These are phyloP conservation scores for Dorcus hopei DNA, from an alignment of 2,888 invertebrate species.

Conservation along the genomic window DNA sequence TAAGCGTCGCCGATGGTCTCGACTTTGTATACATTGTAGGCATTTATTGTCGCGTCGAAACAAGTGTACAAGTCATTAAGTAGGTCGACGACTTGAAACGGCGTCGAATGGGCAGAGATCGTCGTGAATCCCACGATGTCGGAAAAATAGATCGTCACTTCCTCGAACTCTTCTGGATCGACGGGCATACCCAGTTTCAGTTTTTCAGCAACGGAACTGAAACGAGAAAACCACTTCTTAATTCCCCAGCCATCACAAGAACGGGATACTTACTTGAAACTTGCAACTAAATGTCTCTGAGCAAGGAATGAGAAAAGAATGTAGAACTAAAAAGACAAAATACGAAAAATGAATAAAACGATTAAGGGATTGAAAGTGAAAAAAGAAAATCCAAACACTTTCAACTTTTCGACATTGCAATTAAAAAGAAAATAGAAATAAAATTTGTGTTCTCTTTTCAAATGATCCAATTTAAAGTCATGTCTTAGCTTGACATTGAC, in stretches of 20 bases:
- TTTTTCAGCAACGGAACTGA: constrained; percentile 88
- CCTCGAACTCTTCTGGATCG: constrained; percentile 88
- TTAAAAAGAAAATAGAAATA: too few relatives aligned
- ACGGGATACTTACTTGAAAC: neutral
- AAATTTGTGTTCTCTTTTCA: too few relatives aligned
- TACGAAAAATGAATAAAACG: neutral
- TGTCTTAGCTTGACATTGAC: too few relatives aligned
- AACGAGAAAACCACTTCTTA: constrained; percentile 20
- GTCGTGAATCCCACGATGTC: constrained; percentile 94
- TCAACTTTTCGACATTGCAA: too few relatives aligned
- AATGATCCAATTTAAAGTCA: too few relatives aligned
- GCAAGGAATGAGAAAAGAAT: neutral
- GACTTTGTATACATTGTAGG: constrained; percentile 88
- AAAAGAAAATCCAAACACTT: too few relatives aligned
- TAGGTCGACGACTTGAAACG: constrained; percentile 87
- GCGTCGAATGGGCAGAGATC: constrained; percentile 88
- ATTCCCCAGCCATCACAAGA: neutral
- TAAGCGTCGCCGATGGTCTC: constrained; percentile 95
- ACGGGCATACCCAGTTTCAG: constrained; percentile 86
- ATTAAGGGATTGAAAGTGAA: too few relatives aligned
- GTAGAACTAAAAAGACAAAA: constrained; percentile 7
- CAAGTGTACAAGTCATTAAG: constrained; percentile 91
- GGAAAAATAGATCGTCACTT: constrained; percentile 91
- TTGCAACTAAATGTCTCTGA: neutral
- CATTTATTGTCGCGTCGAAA: constrained; percentile 91